These are phyloP conservation scores for Dione juno DNA, from an alignment of 2,888 invertebrate species.

Conservation along the genomic window DNA sequence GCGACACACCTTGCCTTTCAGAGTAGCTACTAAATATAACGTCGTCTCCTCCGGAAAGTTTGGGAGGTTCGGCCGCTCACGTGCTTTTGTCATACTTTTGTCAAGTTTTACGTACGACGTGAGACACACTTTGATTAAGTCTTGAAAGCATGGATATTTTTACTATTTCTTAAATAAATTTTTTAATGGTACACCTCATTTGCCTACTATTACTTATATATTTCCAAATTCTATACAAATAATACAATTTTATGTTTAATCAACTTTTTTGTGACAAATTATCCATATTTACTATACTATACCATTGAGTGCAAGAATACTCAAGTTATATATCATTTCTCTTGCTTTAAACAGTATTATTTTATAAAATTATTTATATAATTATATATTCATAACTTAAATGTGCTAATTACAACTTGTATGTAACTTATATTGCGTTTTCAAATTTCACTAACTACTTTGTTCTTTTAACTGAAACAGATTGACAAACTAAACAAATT, in stretches of 20 bases:
- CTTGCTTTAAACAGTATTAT: background rate
- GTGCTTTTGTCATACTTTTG: slow-evolving; percentile 81
- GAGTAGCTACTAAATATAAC: slow-evolving; percentile 74
- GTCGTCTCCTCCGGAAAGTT: slow-evolving; percentile 80
- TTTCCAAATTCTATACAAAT: background rate
- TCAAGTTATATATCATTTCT: background rate
- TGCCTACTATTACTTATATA: slow-evolving; percentile 41
- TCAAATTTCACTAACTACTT: background rate
- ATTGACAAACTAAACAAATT: background rate
- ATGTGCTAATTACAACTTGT: background rate
- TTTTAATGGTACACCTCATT: slow-evolving; percentile 57
- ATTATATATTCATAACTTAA: background rate
- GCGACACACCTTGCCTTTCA: slow-evolving; percentile 81
- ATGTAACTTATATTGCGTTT: background rate
- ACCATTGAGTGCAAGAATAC: background rate
- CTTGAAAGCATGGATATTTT: slow-evolving; percentile 66
- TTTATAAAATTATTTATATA: background rate
- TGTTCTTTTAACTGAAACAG: background rate
- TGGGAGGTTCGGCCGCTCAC: slow-evolving; percentile 72
- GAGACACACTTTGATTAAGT: slow-evolving; percentile 76
- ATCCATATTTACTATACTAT: too few species aligned
- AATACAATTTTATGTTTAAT: too few species aligned
- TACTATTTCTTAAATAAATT: slow-evolving; percentile 69
- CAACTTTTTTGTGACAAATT: too few species aligned
- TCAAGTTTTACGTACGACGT: slow-evolving; percentile 79